These are phyloP conservation scores for Drosophila sp. DNA, from an alignment of 1,140 invertebrate species.

Conservation along the genomic window DNA sequence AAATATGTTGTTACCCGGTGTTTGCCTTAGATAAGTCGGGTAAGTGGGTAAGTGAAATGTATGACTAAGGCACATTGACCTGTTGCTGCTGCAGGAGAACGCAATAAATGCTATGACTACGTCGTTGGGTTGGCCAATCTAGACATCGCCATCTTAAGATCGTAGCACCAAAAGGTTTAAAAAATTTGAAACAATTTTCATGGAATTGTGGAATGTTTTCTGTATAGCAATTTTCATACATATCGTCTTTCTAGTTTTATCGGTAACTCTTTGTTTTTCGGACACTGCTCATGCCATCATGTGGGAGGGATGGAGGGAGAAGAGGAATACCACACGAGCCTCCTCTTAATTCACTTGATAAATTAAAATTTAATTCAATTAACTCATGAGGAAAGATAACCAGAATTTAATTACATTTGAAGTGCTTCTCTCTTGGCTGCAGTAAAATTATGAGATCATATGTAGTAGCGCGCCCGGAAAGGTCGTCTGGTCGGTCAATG, in stretches of 20 bases:
- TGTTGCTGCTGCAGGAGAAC: background rate
- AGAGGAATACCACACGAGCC: background rate
- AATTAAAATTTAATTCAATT: conserved; percentile 80
- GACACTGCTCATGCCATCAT: background rate
- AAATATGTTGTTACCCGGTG: conserved; percentile 21
- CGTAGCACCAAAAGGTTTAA: too few species aligned
- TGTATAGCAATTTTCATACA: background rate
- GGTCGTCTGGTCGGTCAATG: background rate
- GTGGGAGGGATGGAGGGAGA: conserved; percentile 27
- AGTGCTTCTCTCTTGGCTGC: conserved; percentile 8
- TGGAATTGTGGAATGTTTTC: too few species aligned
- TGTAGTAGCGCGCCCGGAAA: too few species aligned
- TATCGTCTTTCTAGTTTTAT: too few species aligned
- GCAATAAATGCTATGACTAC: background rate
- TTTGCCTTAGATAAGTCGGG: conserved; percentile 47
- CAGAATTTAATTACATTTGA: conserved; percentile 45
- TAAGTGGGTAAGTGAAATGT: background rate
- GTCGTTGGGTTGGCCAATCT: too few species aligned
- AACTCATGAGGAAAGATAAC: conserved; percentile 33
- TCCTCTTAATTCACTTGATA: conserved; percentile 57
- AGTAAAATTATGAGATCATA: conserved; percentile 3
- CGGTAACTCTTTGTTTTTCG: too few species aligned
- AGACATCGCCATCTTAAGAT: too few species aligned
- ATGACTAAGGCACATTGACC: conserved; percentile 34
- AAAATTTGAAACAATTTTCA: too few species aligned